These are phyloP conservation scores for Scomber japonicus DNA, from an alignment of 2,113 vertebrate species.

Conservation along the genomic window DNA sequence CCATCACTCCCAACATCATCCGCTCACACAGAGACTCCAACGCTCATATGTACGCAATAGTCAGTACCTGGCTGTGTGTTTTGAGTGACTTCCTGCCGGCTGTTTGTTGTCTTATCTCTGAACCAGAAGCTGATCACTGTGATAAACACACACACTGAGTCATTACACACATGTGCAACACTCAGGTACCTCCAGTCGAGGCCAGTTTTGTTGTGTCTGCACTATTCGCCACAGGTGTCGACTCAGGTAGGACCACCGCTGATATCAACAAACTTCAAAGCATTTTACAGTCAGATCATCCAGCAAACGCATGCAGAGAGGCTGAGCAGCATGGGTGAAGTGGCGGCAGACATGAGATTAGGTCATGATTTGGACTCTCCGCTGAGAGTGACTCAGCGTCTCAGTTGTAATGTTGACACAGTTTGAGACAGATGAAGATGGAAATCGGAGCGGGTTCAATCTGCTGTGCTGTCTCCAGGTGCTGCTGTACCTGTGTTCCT, in stretches of 20 bases:
- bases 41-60: constrained; percentile 5
- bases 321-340: constrained; percentile 26
- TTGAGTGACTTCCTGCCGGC: constrained; percentile 43
- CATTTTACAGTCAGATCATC: constrained; percentile 9
- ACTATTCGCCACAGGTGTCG: constrained; percentile 8
- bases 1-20: background rate
- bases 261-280: constrained; percentile 11
- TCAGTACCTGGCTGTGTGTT: constrained; percentile 38
- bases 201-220: constrained; percentile 10
- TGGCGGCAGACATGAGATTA: constrained; percentile 36
- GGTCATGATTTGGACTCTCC: constrained; percentile 28
- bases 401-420: constrained; percentile 25
- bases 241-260: background rate
- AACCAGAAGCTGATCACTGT: constrained; percentile 48
- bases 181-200: constrained; percentile 16
- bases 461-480: constrained; percentile 33
- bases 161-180: constrained; percentile 35
- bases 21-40: constrained; percentile 3
- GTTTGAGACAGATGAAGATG: constrained; percentile 27
- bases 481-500: constrained; percentile 17
- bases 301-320: background rate
- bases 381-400: constrained; percentile 22
- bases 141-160: constrained; percentile 52
- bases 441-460: constrained; percentile 28
- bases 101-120: constrained; percentile 60